Percentiles rank a stretch among this genome's conserved stretches.
These are phyloP conservation scores for Petrocephalus zakoni DNA, from an alignment of 2,113 vertebrate species.

Conservation along the genomic window DNA sequence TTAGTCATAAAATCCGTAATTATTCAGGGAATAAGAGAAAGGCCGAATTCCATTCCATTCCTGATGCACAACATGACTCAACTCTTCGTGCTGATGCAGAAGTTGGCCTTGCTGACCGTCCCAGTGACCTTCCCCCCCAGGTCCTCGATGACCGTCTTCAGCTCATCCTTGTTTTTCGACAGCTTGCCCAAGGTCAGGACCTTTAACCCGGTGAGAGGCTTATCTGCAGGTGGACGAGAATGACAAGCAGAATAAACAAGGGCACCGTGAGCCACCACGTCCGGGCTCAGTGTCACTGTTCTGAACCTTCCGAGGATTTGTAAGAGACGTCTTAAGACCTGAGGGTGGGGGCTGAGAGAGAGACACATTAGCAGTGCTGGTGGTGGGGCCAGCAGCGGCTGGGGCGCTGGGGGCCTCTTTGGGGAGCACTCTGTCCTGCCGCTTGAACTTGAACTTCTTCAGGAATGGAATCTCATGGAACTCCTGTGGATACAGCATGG, in stretches of 20 bases:
- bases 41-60: not conserved
- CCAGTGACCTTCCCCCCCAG: constrained; percentile 81
- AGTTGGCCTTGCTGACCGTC: constrained; percentile 72
- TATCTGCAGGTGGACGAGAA: constrained; percentile 55
- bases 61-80: not conserved
- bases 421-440: constrained; percentile 76
- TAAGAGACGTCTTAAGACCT: constrained; percentile 51
- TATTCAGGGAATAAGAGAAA: not conserved
- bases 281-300: not conserved
- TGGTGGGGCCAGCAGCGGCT: constrained; percentile 35
- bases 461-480: constrained; percentile 84
- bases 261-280: not conserved
- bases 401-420: constrained; percentile 49
- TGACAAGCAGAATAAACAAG: not conserved
- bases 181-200: constrained; percentile 82
- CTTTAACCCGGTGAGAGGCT: constrained; percentile 83
- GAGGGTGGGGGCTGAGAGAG: constrained; percentile 50
- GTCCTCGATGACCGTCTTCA: constrained; percentile 75
- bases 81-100: constrained; percentile 91
- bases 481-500: constrained; percentile 58
- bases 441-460: constrained; percentile 92
- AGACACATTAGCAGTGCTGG: constrained; percentile 37
- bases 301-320: not conserved
- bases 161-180: constrained; percentile 83
- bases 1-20: not conserved